Conservation (phyloP, 2,797 vertebrate genomes). For the Leptoclinus maculatus region DNA sequence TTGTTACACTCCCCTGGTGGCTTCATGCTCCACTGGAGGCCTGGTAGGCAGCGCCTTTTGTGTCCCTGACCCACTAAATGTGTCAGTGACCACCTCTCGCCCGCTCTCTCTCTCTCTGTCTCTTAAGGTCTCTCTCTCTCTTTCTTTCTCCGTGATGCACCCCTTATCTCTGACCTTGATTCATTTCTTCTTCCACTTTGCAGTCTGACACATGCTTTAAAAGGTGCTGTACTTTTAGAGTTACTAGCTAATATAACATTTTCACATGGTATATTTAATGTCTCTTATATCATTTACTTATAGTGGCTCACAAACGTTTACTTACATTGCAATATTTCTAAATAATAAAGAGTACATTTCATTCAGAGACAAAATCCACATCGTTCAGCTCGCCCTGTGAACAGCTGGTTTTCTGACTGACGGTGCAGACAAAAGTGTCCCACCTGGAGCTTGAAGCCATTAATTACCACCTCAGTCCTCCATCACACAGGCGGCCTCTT, state of each 20-base stretch:
- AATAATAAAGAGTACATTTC: not conserved
- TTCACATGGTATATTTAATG: not conserved
- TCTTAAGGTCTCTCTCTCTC: constrained; percentile 59
- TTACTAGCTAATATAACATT: not conserved
- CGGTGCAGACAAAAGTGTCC: constrained; percentile 56
- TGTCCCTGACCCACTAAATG: constrained; percentile 85
- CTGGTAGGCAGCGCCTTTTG: constrained; percentile 84
- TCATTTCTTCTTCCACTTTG: constrained; percentile 9
- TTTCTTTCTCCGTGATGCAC: constrained; percentile 5
- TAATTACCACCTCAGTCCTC: constrained; percentile 75
- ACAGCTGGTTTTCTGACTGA: constrained; percentile 73
- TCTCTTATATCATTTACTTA: not conserved
- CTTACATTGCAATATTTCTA: not conserved
- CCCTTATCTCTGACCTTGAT: constrained; percentile 18
- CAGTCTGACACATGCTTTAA: constrained; percentile 9
- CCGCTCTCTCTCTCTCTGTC: constrained; percentile 48
- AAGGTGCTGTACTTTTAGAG: constrained; percentile 16
- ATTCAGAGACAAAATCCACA: constrained; percentile 1
- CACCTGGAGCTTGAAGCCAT: constrained; percentile 74
- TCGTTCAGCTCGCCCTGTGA: constrained; percentile 24
- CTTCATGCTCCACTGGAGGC: constrained; percentile 86
- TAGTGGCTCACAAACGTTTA: not conserved
- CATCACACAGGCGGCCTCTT: constrained; percentile 48
- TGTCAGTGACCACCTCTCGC: constrained; percentile 73
- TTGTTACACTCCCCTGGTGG: constrained; percentile 80